phyloP scores from a whole-genome alignment of 2,113 vertebrate genomes.

The Asarcornis scutulata region DNA sequence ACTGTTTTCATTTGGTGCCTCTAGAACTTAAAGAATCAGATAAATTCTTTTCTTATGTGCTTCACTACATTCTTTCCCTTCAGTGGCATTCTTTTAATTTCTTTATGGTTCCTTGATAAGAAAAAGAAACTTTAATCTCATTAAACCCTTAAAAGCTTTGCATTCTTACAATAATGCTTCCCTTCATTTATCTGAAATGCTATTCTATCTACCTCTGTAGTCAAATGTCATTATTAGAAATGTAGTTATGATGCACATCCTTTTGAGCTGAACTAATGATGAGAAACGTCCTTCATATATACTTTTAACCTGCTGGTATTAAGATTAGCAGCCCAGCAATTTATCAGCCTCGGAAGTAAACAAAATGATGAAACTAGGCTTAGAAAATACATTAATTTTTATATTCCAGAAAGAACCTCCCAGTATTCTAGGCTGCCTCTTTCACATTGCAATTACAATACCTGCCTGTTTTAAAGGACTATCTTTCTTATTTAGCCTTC shows the following conservation, averaged over 20 bases:
- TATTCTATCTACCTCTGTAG: neutral
- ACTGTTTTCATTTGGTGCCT: neutral
- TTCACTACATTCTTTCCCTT: neutral
- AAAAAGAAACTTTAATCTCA: neutral
- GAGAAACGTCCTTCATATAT: neutral
- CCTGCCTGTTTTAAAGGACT: neutral
- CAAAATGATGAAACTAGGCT: neutral
- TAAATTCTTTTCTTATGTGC: neutral
- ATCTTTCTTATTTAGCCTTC: neutral
- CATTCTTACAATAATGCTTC: neutral
- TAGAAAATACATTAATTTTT: neutral
- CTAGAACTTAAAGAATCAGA: neutral
- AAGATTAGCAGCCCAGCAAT: neutral
- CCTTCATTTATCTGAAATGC: slow-evolving; percentile 1
- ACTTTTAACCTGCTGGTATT: neutral
- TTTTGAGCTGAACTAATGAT: neutral
- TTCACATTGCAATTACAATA: neutral
- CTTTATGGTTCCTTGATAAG: neutral
- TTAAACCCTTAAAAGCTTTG: neutral
- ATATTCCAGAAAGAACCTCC: neutral
- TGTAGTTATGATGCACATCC: neutral
- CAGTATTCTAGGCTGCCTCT: neutral
- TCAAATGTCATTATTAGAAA: neutral
- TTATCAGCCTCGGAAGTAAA: neutral
- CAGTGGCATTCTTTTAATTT: neutral